These are phyloP conservation scores for Cassiopea xamachana DNA, from an alignment of 30 jellyfish, hydroid and myxozoan species.

Conservation along the genomic window DNA sequence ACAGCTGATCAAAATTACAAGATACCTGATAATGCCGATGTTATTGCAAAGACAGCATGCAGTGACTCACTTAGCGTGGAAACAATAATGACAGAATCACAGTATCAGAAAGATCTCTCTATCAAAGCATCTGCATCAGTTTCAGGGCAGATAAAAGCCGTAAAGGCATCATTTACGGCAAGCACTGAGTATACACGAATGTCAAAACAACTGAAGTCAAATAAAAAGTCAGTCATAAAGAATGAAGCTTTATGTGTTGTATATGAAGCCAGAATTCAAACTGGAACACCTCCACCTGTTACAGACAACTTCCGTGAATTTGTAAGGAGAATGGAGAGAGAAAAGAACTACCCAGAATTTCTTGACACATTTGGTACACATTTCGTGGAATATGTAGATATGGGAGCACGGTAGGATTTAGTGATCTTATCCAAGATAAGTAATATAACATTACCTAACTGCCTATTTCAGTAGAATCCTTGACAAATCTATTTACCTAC, in stretches of 20 bases:
- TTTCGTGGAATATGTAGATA: constrained; percentile 21
- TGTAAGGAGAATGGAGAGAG: constrained; percentile 1
- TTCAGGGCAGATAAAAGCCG: constrained; percentile 16
- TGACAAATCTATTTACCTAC: too few species aligned
- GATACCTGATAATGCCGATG: constrained; percentile 41
- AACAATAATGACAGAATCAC: constrained; percentile 37
- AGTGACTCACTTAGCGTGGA: constrained; percentile 29
- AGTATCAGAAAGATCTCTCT: constrained; percentile 32
- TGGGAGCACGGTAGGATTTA: constrained; percentile 62
- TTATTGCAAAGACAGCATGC: constrained; percentile 43
- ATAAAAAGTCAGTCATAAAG: constrained; percentile 43
- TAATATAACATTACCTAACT: too few species aligned
- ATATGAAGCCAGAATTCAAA: constrained; percentile 41
- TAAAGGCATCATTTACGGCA: constrained; percentile 56
- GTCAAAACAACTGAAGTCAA: constrained; percentile 42
- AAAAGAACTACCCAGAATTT: constrained; percentile 9
- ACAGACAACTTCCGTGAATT: constrained; percentile 27
- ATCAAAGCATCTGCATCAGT: constrained; percentile 40
- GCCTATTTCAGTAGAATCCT: too few species aligned
- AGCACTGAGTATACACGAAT: constrained; percentile 53
- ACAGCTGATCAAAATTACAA: constrained; percentile 38
- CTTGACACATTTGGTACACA: constrained; percentile 62
- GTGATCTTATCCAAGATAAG: too few species aligned
- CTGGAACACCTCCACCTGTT: constrained; percentile 49
- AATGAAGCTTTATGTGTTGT: constrained; percentile 52